phyloP scores from a whole-genome alignment of 2,888 invertebrate species.

The Cordilura impudica region DNA sequence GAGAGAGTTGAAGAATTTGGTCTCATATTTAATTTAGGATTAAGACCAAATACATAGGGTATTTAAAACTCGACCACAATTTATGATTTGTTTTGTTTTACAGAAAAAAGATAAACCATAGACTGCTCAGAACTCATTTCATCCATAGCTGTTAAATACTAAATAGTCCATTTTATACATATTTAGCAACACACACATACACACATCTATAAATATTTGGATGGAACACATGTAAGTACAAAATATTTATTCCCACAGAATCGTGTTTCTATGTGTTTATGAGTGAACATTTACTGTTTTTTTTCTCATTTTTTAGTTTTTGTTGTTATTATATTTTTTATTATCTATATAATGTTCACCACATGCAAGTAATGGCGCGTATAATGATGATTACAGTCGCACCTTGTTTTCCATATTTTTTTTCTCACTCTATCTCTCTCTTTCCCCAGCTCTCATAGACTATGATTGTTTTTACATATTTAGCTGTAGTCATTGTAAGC shows the following conservation, averaged over 20 bases:
- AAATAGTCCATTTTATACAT: too few relatives aligned
- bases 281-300: conserved; percentile 12
- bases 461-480: not conserved
- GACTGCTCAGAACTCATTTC: too few relatives aligned
- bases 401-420: conserved; percentile 34
- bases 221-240: not conserved
- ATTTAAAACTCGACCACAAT: too few relatives aligned
- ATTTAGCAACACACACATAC: too few relatives aligned
- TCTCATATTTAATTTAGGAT: too few relatives aligned
- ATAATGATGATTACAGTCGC: conserved; percentile 60
- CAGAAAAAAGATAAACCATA: too few relatives aligned
- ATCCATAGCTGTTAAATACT: too few relatives aligned
- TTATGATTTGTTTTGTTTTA: too few relatives aligned
- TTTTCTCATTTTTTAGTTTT: not conserved
- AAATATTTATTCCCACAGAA: not conserved
- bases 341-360: conserved; percentile 47
- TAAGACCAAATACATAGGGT: too few relatives aligned
- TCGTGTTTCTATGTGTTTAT: not conserved
- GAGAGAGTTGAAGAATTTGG: too few relatives aligned
- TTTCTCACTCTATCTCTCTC: not conserved
- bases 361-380: conserved; percentile 56
- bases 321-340: conserved; percentile 14
- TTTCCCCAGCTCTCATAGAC: too few relatives aligned
- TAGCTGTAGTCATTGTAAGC: conserved; percentile 11
- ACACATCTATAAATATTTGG: not conserved